These are phyloP conservation scores for Podabrus alpinus DNA, from an alignment of 2,888 invertebrate genomes.

Conservation along the genomic window DNA sequence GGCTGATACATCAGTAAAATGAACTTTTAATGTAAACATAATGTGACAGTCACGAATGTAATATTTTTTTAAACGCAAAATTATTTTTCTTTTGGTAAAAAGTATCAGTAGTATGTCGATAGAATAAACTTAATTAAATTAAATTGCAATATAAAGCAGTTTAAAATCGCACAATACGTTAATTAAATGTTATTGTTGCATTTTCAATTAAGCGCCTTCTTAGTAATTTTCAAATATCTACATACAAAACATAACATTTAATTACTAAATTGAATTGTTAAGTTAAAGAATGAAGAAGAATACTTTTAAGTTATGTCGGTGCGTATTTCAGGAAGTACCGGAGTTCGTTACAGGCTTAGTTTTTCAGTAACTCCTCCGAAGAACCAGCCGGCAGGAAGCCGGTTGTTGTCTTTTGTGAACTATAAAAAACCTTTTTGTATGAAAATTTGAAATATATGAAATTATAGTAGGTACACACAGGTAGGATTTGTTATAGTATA, in stretches of 20 bases:
- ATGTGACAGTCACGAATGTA: not conserved
- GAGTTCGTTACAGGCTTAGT: not conserved
- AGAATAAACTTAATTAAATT: not conserved
- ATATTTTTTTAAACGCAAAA: not conserved
- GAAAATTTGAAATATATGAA: constrained; percentile 4
- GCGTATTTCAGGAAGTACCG: not conserved
- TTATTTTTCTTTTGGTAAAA: not conserved
- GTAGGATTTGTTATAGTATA: constrained; percentile 35
- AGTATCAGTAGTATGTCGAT: no score
- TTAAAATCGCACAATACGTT: not conserved
- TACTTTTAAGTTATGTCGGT: not conserved
- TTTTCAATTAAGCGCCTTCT: not conserved
- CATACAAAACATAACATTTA: not conserved
- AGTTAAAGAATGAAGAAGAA: not conserved
- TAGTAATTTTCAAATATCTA: not conserved
- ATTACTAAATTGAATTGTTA: not conserved
- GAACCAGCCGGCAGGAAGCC: not conserved
- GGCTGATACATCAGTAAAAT: not conserved
- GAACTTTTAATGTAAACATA: not conserved
- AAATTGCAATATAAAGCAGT: not conserved
- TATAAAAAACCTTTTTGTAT: not conserved
- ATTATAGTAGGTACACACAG: constrained; percentile 18
- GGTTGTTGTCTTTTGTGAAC: not conserved
- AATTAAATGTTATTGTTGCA: not conserved
- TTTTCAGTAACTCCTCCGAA: not conserved